Percentiles rank a stretch among this genome's conserved stretches.
Conservation (phyloP, 1,140 invertebrate species). For the Hylyphantes graminicola region DNA sequence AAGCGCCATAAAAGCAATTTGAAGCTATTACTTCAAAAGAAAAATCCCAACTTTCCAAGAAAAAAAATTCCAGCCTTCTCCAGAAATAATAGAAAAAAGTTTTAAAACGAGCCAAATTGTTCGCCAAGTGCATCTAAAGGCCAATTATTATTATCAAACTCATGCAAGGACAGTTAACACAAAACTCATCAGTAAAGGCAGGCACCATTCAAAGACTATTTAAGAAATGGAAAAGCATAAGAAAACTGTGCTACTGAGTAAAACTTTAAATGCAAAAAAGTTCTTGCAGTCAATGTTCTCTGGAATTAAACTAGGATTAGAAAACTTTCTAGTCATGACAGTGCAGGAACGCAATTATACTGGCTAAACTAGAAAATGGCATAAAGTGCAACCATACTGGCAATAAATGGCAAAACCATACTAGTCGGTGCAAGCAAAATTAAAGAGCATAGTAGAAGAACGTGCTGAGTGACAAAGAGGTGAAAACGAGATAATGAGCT, state of each 20-base stretch:
- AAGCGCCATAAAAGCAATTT: too few relatives aligned
- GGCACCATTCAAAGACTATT: constrained; percentile 48
- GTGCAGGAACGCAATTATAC: constrained; percentile 36
- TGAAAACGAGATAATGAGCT: too few relatives aligned
- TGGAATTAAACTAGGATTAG: constrained; percentile 35
- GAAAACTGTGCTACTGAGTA: constrained; percentile 22
- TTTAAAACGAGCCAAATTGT: constrained; percentile 18
- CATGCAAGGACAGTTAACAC: constrained; percentile 38
- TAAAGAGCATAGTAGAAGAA: too few relatives aligned
- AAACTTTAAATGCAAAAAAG: constrained; percentile 2
- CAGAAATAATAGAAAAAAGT: not conserved
- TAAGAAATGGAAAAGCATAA: constrained; percentile 22
- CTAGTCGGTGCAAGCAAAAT: constrained; percentile 31
- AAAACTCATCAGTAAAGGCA: constrained; percentile 53
- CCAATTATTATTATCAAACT: constrained; percentile 8
- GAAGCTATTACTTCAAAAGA: too few relatives aligned
- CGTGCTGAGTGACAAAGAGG: too few relatives aligned
- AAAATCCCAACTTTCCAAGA: too few relatives aligned
- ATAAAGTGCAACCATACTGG: not conserved
- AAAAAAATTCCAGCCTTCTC: constrained; percentile 25
- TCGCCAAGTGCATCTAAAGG: constrained; percentile 37
- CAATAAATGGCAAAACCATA: constrained; percentile 37
- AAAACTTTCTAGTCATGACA: constrained; percentile 36
- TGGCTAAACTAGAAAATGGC: constrained; percentile 37
- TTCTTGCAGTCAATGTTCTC: constrained; percentile 8